Evolutionary conservation across 1,140 invertebrate genomes (phyloP).

Genomic region (Drosophila sechellia): DNA sequence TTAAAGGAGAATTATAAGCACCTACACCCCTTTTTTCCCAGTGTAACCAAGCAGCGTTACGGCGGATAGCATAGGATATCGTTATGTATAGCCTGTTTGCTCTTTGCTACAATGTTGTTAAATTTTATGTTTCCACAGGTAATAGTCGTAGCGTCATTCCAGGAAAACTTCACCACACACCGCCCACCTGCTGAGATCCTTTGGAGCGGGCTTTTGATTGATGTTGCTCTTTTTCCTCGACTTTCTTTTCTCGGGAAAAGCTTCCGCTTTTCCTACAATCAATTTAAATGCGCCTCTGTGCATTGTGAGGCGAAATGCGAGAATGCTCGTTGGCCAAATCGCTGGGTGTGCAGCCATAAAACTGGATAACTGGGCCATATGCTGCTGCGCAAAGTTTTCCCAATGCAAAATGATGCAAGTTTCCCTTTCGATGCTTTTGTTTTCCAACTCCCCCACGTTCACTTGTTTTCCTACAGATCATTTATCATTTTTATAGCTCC

Average conservation of each 20-base stretch:
- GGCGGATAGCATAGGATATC: slow-evolving; percentile 61
- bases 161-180: slow-evolving; percentile 23
- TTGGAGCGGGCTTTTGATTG: slow-evolving; percentile 74
- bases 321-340: slow-evolving; percentile 63
- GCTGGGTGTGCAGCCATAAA: slow-evolving; percentile 48
- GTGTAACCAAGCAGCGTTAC: slow-evolving; percentile 13
- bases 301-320: slow-evolving; percentile 61
- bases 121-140: slow-evolving; percentile 79
- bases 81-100: slow-evolving; percentile 68
- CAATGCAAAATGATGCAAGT: slow-evolving; percentile 67
- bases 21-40: not conserved
- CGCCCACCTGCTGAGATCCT: slow-evolving; percentile 34
- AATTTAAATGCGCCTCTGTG: slow-evolving; percentile 80
- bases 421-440: slow-evolving; percentile 31
- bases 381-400: slow-evolving; percentile 31
- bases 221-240: slow-evolving; percentile 63
- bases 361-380: slow-evolving; percentile 57
- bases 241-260: slow-evolving; percentile 44
- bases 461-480: slow-evolving; percentile 42
- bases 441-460: slow-evolving; percentile 11
- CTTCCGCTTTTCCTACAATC: slow-evolving; percentile 58
- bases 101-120: slow-evolving; percentile 61
- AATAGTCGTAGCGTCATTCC: slow-evolving; percentile 40
- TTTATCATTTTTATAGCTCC: slow-evolving; percentile 77
- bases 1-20: not conserved